Evolutionary conservation across 2,797 vertebrate genomes (phyloP), one percentile per base, ranked within the genome.

Genomic region (Epinephelus awoara): DNA sequence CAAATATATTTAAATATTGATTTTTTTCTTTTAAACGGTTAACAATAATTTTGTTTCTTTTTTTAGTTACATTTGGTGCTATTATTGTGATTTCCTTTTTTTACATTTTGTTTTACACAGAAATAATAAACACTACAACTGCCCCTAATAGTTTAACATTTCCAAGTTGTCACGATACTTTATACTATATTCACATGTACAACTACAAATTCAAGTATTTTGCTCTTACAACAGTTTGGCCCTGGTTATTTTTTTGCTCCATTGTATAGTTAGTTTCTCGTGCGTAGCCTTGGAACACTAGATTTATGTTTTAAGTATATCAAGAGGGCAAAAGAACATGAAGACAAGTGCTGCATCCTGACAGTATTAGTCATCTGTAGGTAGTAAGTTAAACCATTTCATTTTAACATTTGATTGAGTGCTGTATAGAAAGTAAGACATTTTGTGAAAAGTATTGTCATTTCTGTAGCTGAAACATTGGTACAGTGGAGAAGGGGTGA

Each of bases 401-500:
- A 87, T 91, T 89, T 89, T 85, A 87, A 83, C 83, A 85, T 92
- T 89, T 87, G 82, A 90, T 65, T 88, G 87, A 92, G 74, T 93
- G 88, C 79, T 91, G 78, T 89, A 80, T 88, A 76, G 85, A 87
- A 87, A 87, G 85, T 80, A 78, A 88, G 51, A 85, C 63, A 79
- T 88, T 91, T 91, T 51, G 71, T 83, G 84, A 77, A 75, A 92
- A 91, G 84, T 89, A 90, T 91, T 91, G 89, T 91, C 79, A 93
- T 92, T 93, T 92, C 88, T 95, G 93, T 94, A 95, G 92, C 93
- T 95, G 93, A 92, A 89, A 90, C 85, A 90, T 91, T 91, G 91
- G 92, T 91, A 90, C 87, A 67, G 68, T 79, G 69, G 75, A 82
- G 91, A 87, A 77, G 83, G 89, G 80, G 90, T 94, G 93, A 93